phyloP scores from a whole-genome alignment of 2,888 invertebrate genomes.

The Eilema depressum region DNA sequence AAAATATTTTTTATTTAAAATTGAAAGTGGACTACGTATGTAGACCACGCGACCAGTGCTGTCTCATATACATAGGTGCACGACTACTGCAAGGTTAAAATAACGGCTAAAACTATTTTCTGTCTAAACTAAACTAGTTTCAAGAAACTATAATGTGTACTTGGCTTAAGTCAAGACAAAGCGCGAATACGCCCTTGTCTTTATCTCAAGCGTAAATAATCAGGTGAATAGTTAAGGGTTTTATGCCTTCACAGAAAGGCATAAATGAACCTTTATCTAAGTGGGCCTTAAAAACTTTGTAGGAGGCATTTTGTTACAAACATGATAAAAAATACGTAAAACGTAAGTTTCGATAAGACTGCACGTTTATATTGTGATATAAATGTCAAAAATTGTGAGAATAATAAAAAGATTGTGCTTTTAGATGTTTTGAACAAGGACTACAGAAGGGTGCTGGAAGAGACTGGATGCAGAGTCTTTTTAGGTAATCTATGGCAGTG shows the following conservation, averaged over 20 bases:
- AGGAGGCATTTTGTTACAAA: conserved; percentile 44
- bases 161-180: conserved; percentile 2
- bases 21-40: too few species aligned
- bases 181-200: conserved; percentile 18
- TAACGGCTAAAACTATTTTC: too few species aligned
- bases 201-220: conserved; percentile 50
- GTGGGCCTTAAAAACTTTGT: conserved; percentile 37
- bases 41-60: too few species aligned
- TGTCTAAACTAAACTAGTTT: background rate
- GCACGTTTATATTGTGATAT: conserved; percentile 6
- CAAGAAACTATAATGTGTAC: background rate
- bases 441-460: too few species aligned
- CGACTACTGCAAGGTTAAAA: too few species aligned
- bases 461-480: too few species aligned
- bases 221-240: conserved; percentile 57
- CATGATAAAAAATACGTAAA: conserved; percentile 36
- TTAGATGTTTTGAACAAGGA: background rate
- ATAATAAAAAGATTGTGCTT: background rate
- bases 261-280: conserved; percentile 54
- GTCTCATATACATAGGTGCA: too few species aligned
- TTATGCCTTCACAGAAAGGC: conserved; percentile 48
- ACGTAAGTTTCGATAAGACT: conserved; percentile 5
- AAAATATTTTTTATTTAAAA: too few species aligned
- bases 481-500: rapidly evolving
- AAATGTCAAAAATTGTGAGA: background rate